Evolutionary conservation across 2,888 invertebrate genomes (phyloP).

Genomic region (Bombylius major): DNA sequence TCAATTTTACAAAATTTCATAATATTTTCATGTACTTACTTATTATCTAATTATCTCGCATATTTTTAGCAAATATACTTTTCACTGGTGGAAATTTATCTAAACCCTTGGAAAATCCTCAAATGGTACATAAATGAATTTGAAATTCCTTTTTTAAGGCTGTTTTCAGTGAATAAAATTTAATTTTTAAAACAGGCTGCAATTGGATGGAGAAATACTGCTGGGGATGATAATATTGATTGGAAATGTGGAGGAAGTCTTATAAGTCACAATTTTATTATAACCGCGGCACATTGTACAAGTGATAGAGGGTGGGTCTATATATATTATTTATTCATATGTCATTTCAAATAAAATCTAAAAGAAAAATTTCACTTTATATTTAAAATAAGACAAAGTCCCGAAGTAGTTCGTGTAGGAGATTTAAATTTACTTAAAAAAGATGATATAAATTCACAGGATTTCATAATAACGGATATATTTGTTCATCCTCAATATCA

Average conservation of each 20-base stretch:
- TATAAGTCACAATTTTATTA: constrained; percentile 2
- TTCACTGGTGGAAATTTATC: constrained; percentile 9
- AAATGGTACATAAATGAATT: constrained; percentile 3
- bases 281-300: constrained; percentile 7
- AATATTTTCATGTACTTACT: too few species aligned
- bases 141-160: too few species aligned
- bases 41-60: too few species aligned
- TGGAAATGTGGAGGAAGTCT: constrained; percentile 8
- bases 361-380: not conserved
- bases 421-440: constrained; percentile 35
- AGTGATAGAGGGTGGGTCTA: constrained; percentile 3
- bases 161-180: too few species aligned
- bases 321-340: not conserved
- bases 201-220: not conserved
- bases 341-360: too few species aligned
- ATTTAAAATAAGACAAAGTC: constrained; percentile 9
- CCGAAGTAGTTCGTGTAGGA: constrained; percentile 37
- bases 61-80: not conserved
- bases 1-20: too few species aligned
- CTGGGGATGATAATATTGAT: not conserved
- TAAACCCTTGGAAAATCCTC: constrained; percentile 11
- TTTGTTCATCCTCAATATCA: constrained; percentile 36
- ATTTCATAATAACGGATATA: constrained; percentile 28
- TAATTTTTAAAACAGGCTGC: too few species aligned
- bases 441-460: constrained; percentile 31